A percentile compares a stretch with the other conserved stretches of the same genome.
These are phyloP conservation scores for Calliopsis andreniformis DNA, from an alignment of 1,140 invertebrate species.

Conservation along the genomic window DNA sequence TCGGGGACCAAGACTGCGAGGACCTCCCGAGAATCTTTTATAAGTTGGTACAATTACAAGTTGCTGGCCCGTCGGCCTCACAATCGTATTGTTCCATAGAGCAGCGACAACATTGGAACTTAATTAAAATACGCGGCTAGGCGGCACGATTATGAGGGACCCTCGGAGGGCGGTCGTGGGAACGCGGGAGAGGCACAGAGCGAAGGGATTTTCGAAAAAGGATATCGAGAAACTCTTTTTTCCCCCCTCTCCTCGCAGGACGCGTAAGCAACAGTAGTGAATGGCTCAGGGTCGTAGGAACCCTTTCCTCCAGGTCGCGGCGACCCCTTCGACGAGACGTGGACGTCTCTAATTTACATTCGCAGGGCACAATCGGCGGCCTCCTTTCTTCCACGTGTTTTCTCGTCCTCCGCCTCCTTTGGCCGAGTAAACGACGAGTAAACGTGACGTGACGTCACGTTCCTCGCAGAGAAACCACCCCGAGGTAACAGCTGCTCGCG, in stretches of 20 bases:
- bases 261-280: conserved; percentile 50
- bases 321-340: conserved; percentile 54
- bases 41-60: conserved; percentile 42
- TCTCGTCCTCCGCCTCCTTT: conserved; percentile 30
- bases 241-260: conserved; percentile 15
- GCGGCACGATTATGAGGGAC: neutral
- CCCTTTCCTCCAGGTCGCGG: conserved; percentile 38
- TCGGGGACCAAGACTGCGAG: neutral
- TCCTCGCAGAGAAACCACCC: conserved; percentile 37
- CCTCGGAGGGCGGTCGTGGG: conserved; percentile 61
- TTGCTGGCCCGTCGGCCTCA: conserved; percentile 16
- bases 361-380: conserved; percentile 33
- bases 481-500: conserved; percentile 70
- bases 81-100: conserved; percentile 56
- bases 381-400: conserved; percentile 25
- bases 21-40: conserved; percentile 21
- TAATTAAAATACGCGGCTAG: conserved; percentile 60
- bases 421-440: conserved; percentile 51
- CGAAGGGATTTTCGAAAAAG: conserved; percentile 61
- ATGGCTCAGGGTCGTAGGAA: conserved; percentile 56
- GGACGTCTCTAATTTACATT: conserved; percentile 65
- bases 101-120: conserved; percentile 43
- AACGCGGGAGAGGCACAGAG: conserved; percentile 42
- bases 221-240: conserved; percentile 59
- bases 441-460: conserved; percentile 60